These are phyloP conservation scores for Drosophila infuscata DNA, from an alignment of 2,888 invertebrate species.

Conservation along the genomic window DNA sequence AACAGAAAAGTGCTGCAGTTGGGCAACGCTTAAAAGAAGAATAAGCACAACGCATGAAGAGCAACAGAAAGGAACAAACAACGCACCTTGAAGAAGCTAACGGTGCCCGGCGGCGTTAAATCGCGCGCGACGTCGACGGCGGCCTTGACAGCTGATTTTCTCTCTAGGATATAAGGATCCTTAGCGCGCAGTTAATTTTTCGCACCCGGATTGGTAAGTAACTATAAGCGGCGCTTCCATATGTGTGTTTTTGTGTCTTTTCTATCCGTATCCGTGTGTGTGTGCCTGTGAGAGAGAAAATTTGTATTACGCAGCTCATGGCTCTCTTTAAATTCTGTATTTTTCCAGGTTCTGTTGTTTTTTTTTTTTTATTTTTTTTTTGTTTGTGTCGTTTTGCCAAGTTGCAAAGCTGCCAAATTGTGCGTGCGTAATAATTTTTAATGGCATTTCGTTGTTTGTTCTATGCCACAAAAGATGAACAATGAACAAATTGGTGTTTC, in stretches of 20 bases:
- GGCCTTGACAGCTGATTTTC: slow-evolving; percentile 60
- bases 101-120: slow-evolving; percentile 34
- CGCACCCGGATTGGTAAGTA: slow-evolving; percentile 42
- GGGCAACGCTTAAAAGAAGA: slow-evolving; percentile 29
- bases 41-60: not conserved
- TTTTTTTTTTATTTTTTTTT: not conserved
- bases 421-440: slow-evolving; percentile 48
- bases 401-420: slow-evolving; percentile 18
- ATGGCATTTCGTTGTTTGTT: slow-evolving; percentile 72
- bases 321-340: slow-evolving; percentile 13
- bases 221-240: slow-evolving; percentile 13
- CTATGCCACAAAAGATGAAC: slow-evolving; percentile 76
- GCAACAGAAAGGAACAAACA: slow-evolving; percentile 9
- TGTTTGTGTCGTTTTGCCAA: slow-evolving; percentile 16
- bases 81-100: slow-evolving; percentile 15
- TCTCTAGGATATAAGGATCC: slow-evolving; percentile 46
- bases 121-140: slow-evolving; percentile 42
- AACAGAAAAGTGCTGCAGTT: slow-evolving; percentile 43
- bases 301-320: slow-evolving; percentile 22
- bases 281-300: not conserved
- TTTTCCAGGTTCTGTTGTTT: slow-evolving; percentile 12
- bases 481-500: slow-evolving; percentile 80
- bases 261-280: not conserved
- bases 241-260: not conserved
- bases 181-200: slow-evolving; percentile 25